A percentile compares a stretch with the other conserved stretches of the same genome.
Evolutionary conservation across 2,888 invertebrate species (phyloP).

Genomic region (Dyspetes luteomarginatus): DNA sequence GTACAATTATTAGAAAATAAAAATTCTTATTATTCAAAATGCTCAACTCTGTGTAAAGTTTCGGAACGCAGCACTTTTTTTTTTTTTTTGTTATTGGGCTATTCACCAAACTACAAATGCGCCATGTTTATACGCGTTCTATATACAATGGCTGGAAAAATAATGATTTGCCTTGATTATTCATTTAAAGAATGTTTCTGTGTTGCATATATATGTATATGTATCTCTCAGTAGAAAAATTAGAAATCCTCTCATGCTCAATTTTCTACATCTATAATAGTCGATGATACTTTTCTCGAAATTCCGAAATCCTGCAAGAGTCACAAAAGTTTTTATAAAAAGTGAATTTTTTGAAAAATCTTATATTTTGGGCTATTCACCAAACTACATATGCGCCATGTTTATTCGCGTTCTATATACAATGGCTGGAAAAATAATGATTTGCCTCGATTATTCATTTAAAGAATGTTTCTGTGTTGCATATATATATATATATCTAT

Average conservation of each 20-base stretch:
- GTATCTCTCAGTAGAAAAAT: background rate
- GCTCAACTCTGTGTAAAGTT: too few species aligned
- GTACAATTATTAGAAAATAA: too few species aligned
- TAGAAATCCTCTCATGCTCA: background rate
- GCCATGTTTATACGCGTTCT: slow-evolving; percentile 62
- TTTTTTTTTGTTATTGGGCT: slow-evolving; percentile 65
- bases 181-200: background rate
- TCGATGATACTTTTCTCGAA: background rate
- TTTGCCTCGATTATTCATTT: background rate
- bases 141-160: slow-evolving; percentile 51
- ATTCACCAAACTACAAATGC: slow-evolving; percentile 78
- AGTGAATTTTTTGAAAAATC: background rate
- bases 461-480: background rate
- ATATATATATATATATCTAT: background rate
- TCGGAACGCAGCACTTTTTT: slow-evolving; percentile 41
- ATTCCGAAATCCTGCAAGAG: background rate
- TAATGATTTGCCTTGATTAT: background rate
- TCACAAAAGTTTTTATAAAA: background rate
- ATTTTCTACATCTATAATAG: background rate
- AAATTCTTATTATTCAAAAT: too few species aligned
- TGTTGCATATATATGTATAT: background rate
- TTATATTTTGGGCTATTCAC: slow-evolving; percentile 70
- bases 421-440: slow-evolving; percentile 44
- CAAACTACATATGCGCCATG: slow-evolving; percentile 78
- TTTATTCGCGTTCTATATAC: slow-evolving; percentile 35